Conservation (phyloP, 2,797 vertebrate genomes). For the Coccyzus lansbergi region DNA sequence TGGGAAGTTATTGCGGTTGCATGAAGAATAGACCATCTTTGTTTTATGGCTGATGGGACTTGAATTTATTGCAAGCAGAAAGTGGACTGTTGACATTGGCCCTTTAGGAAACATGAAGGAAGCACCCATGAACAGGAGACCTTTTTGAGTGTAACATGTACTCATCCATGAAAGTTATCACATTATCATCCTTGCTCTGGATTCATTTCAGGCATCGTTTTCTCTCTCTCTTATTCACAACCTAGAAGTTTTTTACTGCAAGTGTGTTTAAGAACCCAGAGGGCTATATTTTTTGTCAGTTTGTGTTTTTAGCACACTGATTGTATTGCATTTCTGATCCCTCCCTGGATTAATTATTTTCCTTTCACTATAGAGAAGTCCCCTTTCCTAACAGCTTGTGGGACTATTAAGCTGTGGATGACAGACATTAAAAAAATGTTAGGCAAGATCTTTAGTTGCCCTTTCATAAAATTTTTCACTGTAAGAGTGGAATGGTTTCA, state of each 20-base stretch:
- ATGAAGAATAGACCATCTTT: conserved; percentile 38
- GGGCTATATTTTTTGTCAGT: conserved; percentile 40
- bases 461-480: conserved; percentile 11
- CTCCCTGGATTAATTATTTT: conserved; percentile 4
- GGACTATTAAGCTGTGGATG: neutral
- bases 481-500: conserved; percentile 17
- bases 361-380: neutral
- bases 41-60: conserved; percentile 20
- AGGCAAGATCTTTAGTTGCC: conserved; percentile 3
- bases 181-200: conserved; percentile 11
- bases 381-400: neutral
- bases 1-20: conserved; percentile 2
- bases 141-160: neutral
- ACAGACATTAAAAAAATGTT: neutral
- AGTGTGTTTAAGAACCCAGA: conserved; percentile 30
- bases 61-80: conserved; percentile 31
- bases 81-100: conserved; percentile 32
- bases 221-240: conserved; percentile 20
- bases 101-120: conserved; percentile 26
- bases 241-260: conserved; percentile 12
- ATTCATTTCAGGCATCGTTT: conserved; percentile 29
- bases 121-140: conserved; percentile 2
- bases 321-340: conserved; percentile 2
- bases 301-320: conserved; percentile 31
- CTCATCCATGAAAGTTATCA: conserved; percentile 26